phyloP scores from a whole-genome alignment of 2,797 vertebrate genomes.

The Enteromius radiatus region DNA sequence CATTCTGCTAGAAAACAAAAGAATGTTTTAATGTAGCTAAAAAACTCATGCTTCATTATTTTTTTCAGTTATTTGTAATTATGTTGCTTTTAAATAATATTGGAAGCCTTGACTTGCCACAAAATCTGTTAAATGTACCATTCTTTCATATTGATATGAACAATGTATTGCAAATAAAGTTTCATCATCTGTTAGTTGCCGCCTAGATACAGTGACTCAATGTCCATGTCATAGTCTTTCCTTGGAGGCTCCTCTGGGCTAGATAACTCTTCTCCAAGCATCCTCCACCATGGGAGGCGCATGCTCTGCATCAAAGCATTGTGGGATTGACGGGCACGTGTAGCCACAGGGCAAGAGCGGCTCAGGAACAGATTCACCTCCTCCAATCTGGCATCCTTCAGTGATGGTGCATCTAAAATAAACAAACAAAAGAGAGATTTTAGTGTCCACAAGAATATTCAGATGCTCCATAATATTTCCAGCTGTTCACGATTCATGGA shows the following conservation, averaged over 20 bases:
- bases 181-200: slow-evolving; percentile 58
- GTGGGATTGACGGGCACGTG: slow-evolving; percentile 85
- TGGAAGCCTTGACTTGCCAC: not conserved
- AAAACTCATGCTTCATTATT: not conserved
- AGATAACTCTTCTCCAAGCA: slow-evolving; percentile 76
- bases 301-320: slow-evolving; percentile 78
- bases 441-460: not conserved
- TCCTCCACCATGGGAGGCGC: slow-evolving; percentile 90
- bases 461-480: not conserved
- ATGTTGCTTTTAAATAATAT: not conserved
- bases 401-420: slow-evolving; percentile 82
- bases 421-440: not conserved
- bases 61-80: not conserved
- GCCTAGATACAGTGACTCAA: slow-evolving; percentile 82
- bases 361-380: slow-evolving; percentile 81
- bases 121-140: not conserved
- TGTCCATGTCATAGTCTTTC: slow-evolving; percentile 76
- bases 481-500: not conserved
- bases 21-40: not conserved
- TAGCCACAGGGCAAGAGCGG: slow-evolving; percentile 80
- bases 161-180: slow-evolving; percentile 12
- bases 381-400: slow-evolving; percentile 73
- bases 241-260: slow-evolving; percentile 68
- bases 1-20: not conserved
- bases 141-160: slow-evolving; percentile 1